Conservation (phyloP, 2,888 invertebrate genomes). For the Athalia rosae region DNA sequence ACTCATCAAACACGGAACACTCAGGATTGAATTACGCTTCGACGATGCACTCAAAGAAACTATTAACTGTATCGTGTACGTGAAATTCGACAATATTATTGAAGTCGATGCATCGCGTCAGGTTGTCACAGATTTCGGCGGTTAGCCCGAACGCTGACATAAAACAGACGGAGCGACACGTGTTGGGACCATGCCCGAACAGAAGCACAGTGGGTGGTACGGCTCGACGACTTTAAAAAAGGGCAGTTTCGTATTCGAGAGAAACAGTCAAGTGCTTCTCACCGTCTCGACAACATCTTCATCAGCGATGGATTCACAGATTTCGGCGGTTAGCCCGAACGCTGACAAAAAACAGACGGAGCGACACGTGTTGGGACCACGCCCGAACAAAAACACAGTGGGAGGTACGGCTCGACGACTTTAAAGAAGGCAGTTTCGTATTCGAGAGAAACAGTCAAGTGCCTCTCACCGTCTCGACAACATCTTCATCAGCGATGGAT, state of each 20-base stretch:
- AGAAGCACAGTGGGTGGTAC: too few relatives aligned
- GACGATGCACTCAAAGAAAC: conserved; percentile 49
- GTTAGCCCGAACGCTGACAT: background rate
- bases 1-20: conserved; percentile 52
- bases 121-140: conserved; percentile 49
- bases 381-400: background rate
- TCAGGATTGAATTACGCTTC: conserved; percentile 58
- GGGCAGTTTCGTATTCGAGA: too few relatives aligned
- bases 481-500: background rate
- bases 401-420: background rate
- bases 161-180: too few relatives aligned
- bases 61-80: conserved; percentile 57
- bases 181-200: too few relatives aligned
- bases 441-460: background rate
- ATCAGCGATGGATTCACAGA: too few relatives aligned
- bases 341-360: too few relatives aligned
- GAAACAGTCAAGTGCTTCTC: too few relatives aligned
- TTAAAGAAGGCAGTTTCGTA: background rate
- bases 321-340: too few relatives aligned
- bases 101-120: conserved; percentile 57
- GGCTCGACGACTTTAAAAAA: too few relatives aligned
- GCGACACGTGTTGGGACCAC: background rate
- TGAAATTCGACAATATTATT: conserved; percentile 61
- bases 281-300: too few relatives aligned
- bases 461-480: background rate